phyloP scores from a whole-genome alignment of 1,140 invertebrate species.

The Antheraea pernyi region DNA sequence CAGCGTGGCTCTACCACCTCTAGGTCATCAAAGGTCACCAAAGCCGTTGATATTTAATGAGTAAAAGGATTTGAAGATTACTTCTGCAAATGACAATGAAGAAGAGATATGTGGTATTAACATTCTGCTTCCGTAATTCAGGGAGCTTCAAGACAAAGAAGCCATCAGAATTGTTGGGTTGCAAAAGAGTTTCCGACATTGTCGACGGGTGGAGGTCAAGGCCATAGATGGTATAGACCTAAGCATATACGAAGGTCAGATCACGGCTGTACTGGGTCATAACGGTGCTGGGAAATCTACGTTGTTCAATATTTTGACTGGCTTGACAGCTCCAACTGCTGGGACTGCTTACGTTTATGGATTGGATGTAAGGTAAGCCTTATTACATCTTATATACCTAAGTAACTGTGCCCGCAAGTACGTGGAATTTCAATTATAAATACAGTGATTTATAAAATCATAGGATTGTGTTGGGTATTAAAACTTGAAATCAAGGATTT shows the following conservation, averaged over 20 bases:
- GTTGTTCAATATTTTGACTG: slow-evolving; percentile 92
- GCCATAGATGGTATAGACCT: slow-evolving; percentile 84
- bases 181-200: slow-evolving; percentile 85
- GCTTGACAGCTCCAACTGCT: slow-evolving; percentile 85
- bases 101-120: background rate
- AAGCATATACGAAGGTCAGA: slow-evolving; percentile 89
- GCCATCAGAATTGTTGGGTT: slow-evolving; percentile 88
- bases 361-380: slow-evolving; percentile 82
- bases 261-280: slow-evolving; percentile 92
- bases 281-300: slow-evolving; percentile 95
- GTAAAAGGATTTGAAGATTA: no score
- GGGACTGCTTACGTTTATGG: slow-evolving; percentile 90
- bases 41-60: no score
- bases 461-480: no score
- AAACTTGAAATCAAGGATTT: no score
- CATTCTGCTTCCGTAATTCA: slow-evolving; percentile 12
- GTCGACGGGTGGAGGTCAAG: slow-evolving; percentile 78
- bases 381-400: no score
- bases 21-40: no score
- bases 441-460: no score
- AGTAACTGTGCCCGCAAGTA: no score
- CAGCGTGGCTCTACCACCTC: no score
- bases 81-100: no score
- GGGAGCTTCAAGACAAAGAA: slow-evolving; percentile 85
- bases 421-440: no score